Conservation (phyloP, 2,888 invertebrate species). For the Platynereis dumerilii region DNA sequence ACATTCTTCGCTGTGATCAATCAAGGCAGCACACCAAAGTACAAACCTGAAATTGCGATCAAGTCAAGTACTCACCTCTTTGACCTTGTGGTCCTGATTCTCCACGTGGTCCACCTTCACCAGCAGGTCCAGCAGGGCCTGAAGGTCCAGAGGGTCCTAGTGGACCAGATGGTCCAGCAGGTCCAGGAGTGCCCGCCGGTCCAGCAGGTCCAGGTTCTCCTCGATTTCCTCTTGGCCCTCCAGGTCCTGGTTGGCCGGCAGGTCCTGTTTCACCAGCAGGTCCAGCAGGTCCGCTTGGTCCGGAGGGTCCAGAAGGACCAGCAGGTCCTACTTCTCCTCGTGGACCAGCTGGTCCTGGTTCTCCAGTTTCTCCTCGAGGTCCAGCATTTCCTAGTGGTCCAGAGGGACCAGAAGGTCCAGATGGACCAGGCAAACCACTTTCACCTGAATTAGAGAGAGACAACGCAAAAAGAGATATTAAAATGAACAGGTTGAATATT, state of each 20-base stretch:
- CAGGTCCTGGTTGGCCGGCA: slow-evolving; percentile 13
- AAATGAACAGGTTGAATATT: too few relatives aligned
- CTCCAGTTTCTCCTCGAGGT: slow-evolving; percentile 39
- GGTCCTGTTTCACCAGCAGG: not conserved
- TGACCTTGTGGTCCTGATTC: slow-evolving; percentile 5
- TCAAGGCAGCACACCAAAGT: too few relatives aligned
- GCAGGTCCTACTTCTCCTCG: slow-evolving; percentile 68
- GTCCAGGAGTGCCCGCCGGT: slow-evolving; percentile 10
- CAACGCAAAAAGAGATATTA: too few relatives aligned
- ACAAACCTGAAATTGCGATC: too few relatives aligned
- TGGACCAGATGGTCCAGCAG: slow-evolving; percentile 21
- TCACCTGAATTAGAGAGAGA: slow-evolving; percentile 4
- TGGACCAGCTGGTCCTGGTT: slow-evolving; percentile 25
- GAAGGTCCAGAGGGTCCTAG: slow-evolving; percentile 22
- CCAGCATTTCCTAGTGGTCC: slow-evolving; percentile 35
- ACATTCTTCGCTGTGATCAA: too few relatives aligned
- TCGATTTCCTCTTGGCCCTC: slow-evolving; percentile 10
- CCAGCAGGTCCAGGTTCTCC: slow-evolving; percentile 21
- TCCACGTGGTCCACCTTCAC: slow-evolving; percentile 26
- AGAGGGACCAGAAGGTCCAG: slow-evolving; percentile 26
- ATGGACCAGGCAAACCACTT: slow-evolving; percentile 15
- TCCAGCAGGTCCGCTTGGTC: slow-evolving; percentile 10
- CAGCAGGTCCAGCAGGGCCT: slow-evolving; percentile 18
- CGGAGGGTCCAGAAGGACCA: slow-evolving; percentile 42
- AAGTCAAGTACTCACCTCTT: too few relatives aligned